Evolutionary conservation across 1,140 invertebrate genomes (phyloP).

Genomic region (Eubasilissa regina): DNA sequence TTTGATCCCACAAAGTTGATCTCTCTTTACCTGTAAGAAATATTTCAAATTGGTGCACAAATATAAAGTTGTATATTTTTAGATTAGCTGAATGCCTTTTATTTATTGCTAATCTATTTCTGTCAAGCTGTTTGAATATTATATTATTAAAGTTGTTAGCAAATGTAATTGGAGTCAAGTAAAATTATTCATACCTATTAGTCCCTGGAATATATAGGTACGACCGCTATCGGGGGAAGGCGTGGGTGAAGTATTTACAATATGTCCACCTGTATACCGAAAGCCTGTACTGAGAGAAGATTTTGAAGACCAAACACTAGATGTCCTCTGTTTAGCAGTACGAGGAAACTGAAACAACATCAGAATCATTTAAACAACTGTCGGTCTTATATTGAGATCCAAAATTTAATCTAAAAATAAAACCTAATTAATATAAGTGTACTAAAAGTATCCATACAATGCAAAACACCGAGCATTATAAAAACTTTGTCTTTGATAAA

Average conservation of each 20-base stretch:
- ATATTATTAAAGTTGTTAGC: no score
- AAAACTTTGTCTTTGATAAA: no score
- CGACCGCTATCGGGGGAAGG: slow-evolving; percentile 89
- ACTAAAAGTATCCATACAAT: no score
- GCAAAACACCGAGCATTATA: no score
- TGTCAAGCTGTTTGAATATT: no score
- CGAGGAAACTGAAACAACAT: slow-evolving; percentile 74
- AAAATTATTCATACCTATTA: slow-evolving; percentile 71
- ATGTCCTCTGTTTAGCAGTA: slow-evolving; percentile 83
- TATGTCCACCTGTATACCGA: slow-evolving; percentile 89
- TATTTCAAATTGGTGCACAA: background rate
- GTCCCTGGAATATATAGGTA: slow-evolving; percentile 94
- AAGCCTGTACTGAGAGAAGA: slow-evolving; percentile 91
- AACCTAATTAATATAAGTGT: no score
- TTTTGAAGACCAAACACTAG: slow-evolving; percentile 94
- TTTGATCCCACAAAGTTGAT: slow-evolving; percentile 97
- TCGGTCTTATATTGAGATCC: slow-evolving; percentile 28
- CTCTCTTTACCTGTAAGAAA: slow-evolving; percentile 72
- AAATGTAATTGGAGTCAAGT: background rate
- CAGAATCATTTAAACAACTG: slow-evolving; percentile 9
- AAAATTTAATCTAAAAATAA: no score
- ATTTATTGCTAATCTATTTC: background rate
- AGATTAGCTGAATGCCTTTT: background rate
- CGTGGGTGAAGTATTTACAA: slow-evolving; percentile 87
- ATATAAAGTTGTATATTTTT: slow-evolving; percentile 7